These are phyloP conservation scores for Palythoa grandiflora DNA, from an alignment of 92 coral and sea anemone species.

Conservation along the genomic window DNA sequence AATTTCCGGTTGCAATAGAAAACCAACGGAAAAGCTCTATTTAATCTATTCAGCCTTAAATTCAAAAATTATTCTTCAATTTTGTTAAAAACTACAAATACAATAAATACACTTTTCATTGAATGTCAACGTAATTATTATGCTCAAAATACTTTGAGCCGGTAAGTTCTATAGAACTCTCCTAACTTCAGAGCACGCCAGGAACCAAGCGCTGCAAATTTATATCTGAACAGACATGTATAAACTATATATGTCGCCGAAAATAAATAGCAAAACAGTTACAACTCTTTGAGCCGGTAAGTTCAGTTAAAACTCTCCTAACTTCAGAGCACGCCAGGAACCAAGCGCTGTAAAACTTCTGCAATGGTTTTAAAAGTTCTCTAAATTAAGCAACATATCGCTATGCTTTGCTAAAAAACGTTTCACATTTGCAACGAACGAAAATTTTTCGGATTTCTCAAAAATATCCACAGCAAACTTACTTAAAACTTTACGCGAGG, in stretches of 20 bases:
- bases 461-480: too few relatives aligned
- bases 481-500: too few relatives aligned
- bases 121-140: not conserved
- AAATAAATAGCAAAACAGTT: too few relatives aligned
- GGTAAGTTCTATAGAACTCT: not conserved
- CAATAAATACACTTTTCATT: slow-evolving; percentile 8
- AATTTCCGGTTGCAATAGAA: not conserved
- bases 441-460: too few relatives aligned
- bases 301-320: not conserved
- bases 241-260: too few relatives aligned
- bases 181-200: not conserved
- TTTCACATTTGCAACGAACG: not conserved
- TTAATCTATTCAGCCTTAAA: not conserved
- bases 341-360: too few relatives aligned
- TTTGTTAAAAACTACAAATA: not conserved
- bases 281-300: not conserved
- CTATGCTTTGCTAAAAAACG: not conserved
- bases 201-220: too few relatives aligned
- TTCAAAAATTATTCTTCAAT: slow-evolving; percentile 8
- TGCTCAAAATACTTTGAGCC: not conserved
- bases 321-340: not conserved
- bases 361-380: not conserved
- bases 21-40: not conserved
- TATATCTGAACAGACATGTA: too few relatives aligned
- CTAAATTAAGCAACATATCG: too few relatives aligned